phyloP scores from a whole-genome alignment of 2,113 vertebrate genomes.

The Gallinago paraguaiae region DNA sequence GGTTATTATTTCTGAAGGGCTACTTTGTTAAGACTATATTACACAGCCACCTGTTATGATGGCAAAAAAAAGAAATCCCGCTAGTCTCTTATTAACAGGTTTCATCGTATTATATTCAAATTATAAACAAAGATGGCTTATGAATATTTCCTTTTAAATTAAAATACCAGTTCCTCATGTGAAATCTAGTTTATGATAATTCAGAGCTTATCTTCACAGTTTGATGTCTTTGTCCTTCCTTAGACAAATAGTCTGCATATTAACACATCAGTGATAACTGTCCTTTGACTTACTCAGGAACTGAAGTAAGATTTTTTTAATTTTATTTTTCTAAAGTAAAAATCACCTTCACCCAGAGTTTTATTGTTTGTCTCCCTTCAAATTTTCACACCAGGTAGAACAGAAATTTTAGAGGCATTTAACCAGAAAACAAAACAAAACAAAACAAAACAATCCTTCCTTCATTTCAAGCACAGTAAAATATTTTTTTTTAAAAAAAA shows the following conservation, averaged over 20 bases:
- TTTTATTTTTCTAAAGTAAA: neutral
- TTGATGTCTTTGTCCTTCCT: slow-evolving; percentile 42
- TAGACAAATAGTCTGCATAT: neutral
- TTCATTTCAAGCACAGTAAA: neutral
- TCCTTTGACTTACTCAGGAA: neutral
- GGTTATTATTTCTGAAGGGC: neutral
- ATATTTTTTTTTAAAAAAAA: neutral
- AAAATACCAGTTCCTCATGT: neutral
- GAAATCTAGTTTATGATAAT: slow-evolving; percentile 38
- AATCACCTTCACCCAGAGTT: neutral
- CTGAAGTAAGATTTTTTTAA: neutral
- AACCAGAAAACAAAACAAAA: neutral
- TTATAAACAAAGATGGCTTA: neutral
- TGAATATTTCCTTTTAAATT: slow-evolving; percentile 54
- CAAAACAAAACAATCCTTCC: neutral
- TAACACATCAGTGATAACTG: neutral
- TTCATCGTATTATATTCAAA: neutral
- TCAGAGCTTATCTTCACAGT: slow-evolving; percentile 48
- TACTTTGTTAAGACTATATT: neutral
- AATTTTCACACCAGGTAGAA: neutral
- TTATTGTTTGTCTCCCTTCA: neutral
- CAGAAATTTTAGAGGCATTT: neutral
- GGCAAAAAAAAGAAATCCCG: neutral
- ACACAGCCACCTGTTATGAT: slow-evolving; percentile 1
- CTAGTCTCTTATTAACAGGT: neutral